Evolutionary conservation across 1,140 invertebrate species (phyloP), one percentile per base, ranked within the genome.

Genomic region (Macrotrachela quadricornifera): DNA sequence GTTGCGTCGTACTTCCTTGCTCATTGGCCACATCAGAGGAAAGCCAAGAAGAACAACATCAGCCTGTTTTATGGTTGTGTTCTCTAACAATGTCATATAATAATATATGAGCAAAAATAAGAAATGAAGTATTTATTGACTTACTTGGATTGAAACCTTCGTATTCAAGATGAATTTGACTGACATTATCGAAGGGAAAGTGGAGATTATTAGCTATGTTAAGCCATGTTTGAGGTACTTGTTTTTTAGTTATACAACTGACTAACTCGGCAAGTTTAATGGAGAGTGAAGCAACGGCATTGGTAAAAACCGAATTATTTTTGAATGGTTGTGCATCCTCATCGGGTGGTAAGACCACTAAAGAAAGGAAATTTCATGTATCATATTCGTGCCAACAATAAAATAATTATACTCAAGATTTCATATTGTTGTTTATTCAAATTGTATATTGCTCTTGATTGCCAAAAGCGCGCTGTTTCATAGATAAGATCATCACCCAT

Each of bases 261-360:
- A 44, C 49, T 13, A 14, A 39, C 9, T 10, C 55, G 15, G 63
- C 62, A 52, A 62, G 63, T 45, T 59, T 59, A 42, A 63, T 61
- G 1, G 64, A 57, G 42, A 66, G 59, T 10, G 59, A 59, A n/a
- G 71, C 71, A 1, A 67, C 58, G 38, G 58, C 51, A 57, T 74
- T 74, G 9, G 72, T 74, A 55, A 67, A 71, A 1, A 59, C 65
- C 15, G 67, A 70, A 56, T 71, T 70, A 54, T 69, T 64, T 12
- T 68, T 61, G 38, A 55, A 43, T 11, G 49, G 57, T 39, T 57
- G 57, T 49, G 71, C 63, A 45, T 61, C 65, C 57, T 74, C 72
- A 62, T 74, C 72, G 37, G 72, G 72, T 17, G 69, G 67, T 67
- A 71, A 71, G 3, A 73, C 72, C 65, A 62, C 57, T 47, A 45